Conservation (phyloP, 1,140 invertebrate species). For the Bombus affinis region DNA sequence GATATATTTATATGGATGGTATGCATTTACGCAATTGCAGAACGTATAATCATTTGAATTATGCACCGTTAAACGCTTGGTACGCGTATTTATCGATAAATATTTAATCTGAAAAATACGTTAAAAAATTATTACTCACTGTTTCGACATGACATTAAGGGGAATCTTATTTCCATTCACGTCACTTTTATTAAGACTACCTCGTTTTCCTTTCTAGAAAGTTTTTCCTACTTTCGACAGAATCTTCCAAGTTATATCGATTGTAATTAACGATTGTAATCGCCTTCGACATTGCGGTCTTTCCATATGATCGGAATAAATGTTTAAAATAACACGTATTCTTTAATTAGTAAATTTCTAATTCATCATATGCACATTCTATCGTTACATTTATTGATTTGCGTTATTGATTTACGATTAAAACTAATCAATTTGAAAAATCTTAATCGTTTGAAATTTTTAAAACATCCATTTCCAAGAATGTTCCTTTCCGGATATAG, state of each 20-base stretch:
- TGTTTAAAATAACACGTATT: background rate
- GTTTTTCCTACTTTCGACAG: background rate
- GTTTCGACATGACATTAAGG: no score
- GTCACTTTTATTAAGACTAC: no score
- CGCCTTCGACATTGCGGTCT: background rate
- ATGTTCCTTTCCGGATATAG: background rate
- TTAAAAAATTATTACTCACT: no score
- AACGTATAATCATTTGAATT: background rate
- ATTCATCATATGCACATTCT: background rate
- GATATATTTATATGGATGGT: slow-evolving; percentile 62
- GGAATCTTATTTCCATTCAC: no score
- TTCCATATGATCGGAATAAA: background rate
- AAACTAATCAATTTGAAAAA: background rate
- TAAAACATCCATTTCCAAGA: background rate
- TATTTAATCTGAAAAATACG: background rate
- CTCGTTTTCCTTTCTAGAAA: no score
- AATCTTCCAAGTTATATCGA: background rate
- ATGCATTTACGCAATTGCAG: slow-evolving; percentile 30
- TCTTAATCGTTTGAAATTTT: background rate
- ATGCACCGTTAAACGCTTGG: background rate
- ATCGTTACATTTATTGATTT: background rate
- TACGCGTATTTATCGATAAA: background rate
- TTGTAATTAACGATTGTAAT: background rate
- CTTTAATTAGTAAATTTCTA: background rate
- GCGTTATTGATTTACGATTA: background rate